Evolutionary conservation across 2,888 invertebrate species (phyloP).

Genomic region (Harpagoxenus sublaevis): DNA sequence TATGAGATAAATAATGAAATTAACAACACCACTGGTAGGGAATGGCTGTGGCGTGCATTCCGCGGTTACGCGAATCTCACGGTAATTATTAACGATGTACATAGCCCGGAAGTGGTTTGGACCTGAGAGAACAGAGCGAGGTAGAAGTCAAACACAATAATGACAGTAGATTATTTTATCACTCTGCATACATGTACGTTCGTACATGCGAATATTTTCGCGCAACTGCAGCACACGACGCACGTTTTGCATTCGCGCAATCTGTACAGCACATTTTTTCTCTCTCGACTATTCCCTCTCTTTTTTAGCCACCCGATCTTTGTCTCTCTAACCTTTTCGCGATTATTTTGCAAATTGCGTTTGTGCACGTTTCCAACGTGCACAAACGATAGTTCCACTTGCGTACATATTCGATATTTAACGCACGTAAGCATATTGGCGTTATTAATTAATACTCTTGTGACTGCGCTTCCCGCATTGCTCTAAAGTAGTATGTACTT

Average conservation of each 20-base stretch:
- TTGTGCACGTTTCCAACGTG: not conserved
- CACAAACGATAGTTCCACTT: not conserved
- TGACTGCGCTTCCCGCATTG: not conserved
- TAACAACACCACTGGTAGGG: slow-evolving; percentile 22
- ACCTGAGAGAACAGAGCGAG: slow-evolving; percentile 43
- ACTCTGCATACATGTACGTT: not conserved
- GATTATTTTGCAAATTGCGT: slow-evolving; percentile 34
- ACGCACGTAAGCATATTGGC: slow-evolving; percentile 39
- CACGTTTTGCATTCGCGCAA: slow-evolving; percentile 25
- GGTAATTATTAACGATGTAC: slow-evolving; percentile 70
- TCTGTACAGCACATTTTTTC: slow-evolving; percentile 5
- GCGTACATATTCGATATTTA: slow-evolving; percentile 41
- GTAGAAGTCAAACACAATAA: slow-evolving; percentile 39
- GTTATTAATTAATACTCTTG: slow-evolving; percentile 53
- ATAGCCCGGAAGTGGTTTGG: slow-evolving; percentile 72
- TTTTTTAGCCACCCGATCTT: not conserved
- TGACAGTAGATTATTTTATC: slow-evolving; percentile 54
- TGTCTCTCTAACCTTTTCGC: slow-evolving; percentile 26
- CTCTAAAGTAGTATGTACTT: slow-evolving; percentile 16
- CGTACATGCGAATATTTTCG: slow-evolving; percentile 31
- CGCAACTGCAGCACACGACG: not conserved
- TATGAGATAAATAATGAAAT: slow-evolving; percentile 41
- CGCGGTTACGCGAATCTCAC: slow-evolving; percentile 56
- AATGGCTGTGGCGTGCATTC: slow-evolving; percentile 42
- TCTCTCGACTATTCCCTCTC: not conserved